Base-by-base conservation (phyloP, 2,797 vertebrate species). In the Dendrocincla tyrannina region DNA sequence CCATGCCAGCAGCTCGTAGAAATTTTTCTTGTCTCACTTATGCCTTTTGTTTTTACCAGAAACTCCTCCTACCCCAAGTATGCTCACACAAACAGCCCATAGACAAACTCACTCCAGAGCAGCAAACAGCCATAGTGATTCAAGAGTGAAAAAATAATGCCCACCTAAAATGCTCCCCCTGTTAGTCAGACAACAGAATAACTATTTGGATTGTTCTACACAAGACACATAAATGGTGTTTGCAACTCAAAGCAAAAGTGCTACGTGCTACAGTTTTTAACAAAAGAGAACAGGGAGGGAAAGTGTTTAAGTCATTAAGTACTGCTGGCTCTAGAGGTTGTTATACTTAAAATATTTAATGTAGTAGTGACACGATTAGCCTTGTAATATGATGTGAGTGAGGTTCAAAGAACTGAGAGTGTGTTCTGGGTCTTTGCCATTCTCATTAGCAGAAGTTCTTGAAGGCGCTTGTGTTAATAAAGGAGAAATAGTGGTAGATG, bases 361-460 rank as follows among this genome's bases (percentile, higher is more conserved):
- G 27, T 56, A 92, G 8, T 52, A 72, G 18, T 79, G 66, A 68
- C 79, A 62, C 37, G 59, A 23, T 75, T 93, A 90, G 64, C 69
- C 53, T 69, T 58, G 35, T 69, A 78, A 75, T 83, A 44, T 33
- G 52, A 74, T 13, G 25, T 68, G 56, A 86, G 25, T 55, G 27
- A 78, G 28, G 28, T 35, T 91, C 58, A 83, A 94, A 78, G 58
- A 89, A 72, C 3, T 50, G 39, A 75, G 53, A 83, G n/a, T 9
- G 3, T 83, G 89, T 91, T 85, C 81, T 83, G 60, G 7, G 17
- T 68, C 75, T 82, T 77, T 91, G 53, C 52, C 22, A 35, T 75
- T 91, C 82, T 92, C 68, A 75, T 88, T 91, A 95, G 37, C 53
- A 74, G 42, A 64, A 62, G 62, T 83, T 92, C 33, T 85, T 63